Evolutionary conservation across 2,113 vertebrate genomes (phyloP).

Genomic region (Pelobates fuscus): DNA sequence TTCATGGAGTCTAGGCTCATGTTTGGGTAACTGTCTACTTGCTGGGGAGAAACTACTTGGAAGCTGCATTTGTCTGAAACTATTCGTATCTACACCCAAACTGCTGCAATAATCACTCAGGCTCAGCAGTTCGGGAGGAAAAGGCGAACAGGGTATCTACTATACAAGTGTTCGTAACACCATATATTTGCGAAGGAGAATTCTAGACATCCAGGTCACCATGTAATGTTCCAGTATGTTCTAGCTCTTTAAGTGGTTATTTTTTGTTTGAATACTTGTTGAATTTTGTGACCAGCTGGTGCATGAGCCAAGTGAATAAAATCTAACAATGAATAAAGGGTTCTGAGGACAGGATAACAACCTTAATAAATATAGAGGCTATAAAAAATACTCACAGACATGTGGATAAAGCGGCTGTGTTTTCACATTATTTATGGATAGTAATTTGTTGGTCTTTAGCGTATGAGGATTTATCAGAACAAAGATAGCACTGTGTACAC

Average conservation of each 20-base stretch:
- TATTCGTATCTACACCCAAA: no score
- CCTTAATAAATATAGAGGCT: neutral
- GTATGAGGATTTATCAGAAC: neutral
- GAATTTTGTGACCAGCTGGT: neutral
- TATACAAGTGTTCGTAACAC: no score
- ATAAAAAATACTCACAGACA: neutral
- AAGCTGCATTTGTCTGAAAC: no score
- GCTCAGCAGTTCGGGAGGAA: no score
- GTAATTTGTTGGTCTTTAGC: conserved; percentile 16
- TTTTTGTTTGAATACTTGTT: neutral
- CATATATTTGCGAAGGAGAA: no score
- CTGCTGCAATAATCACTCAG: no score
- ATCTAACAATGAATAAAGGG: neutral
- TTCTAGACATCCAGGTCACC: no score
- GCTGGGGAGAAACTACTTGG: no score
- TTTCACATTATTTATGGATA: conserved; percentile 9
- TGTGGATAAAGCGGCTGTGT: conserved; percentile 9
- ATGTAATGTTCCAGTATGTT: neutral
- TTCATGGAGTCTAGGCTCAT: no score
- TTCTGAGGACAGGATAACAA: neutral
- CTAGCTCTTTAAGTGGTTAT: neutral
- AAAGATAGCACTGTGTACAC: neutral
- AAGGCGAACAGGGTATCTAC: no score
- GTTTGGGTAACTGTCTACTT: no score
- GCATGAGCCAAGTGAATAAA: neutral